Conservation (phyloP, 2,797 vertebrate species). For the Carapus acus region DNA sequence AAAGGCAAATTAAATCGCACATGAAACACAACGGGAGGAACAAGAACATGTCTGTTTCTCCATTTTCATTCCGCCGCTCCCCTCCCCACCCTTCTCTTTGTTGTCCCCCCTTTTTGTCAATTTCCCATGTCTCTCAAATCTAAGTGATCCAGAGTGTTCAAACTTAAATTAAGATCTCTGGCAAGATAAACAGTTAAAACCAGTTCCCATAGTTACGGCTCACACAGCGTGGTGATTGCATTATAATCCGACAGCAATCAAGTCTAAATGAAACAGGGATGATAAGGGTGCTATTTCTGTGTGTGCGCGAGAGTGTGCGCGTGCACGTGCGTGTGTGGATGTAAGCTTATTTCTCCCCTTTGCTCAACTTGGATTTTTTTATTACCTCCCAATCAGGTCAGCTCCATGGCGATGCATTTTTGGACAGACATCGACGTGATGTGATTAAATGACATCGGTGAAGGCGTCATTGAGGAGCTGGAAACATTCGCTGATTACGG, state of each 20-base stretch:
- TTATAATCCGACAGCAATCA: slow-evolving; percentile 99
- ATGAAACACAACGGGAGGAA: slow-evolving; percentile 95
- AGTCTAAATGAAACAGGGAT: slow-evolving; percentile 99
- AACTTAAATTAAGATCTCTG: slow-evolving; percentile 99
- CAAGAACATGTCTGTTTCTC: slow-evolving; percentile 93
- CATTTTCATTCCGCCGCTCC: slow-evolving; percentile 62
- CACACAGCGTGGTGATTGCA: slow-evolving; percentile 99
- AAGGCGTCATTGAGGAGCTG: slow-evolving; percentile 53
- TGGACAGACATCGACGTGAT: slow-evolving; percentile 84
- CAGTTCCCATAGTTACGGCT: slow-evolving; percentile 99
- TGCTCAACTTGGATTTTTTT: slow-evolving; percentile 92
- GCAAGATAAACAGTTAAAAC: slow-evolving; percentile 99
- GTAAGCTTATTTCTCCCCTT: slow-evolving; percentile 72
- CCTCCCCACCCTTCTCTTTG: slow-evolving; percentile 82
- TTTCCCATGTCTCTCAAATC: slow-evolving; percentile 95
- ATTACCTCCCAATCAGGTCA: slow-evolving; percentile 98
- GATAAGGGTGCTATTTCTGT: slow-evolving; percentile 97
- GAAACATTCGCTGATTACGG: slow-evolving; percentile 13
- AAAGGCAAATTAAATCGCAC: slow-evolving; percentile 98
- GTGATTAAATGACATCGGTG: slow-evolving; percentile 62
- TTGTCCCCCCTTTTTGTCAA: slow-evolving; percentile 78
- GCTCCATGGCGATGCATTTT: slow-evolving; percentile 83
- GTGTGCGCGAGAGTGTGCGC: slow-evolving; percentile 21
- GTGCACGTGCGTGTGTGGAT: slow-evolving; percentile 44
- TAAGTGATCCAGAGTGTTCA: slow-evolving; percentile 99